phyloP scores from a whole-genome alignment of 1,140 invertebrate genomes.

The Sminthurides bifidus region DNA sequence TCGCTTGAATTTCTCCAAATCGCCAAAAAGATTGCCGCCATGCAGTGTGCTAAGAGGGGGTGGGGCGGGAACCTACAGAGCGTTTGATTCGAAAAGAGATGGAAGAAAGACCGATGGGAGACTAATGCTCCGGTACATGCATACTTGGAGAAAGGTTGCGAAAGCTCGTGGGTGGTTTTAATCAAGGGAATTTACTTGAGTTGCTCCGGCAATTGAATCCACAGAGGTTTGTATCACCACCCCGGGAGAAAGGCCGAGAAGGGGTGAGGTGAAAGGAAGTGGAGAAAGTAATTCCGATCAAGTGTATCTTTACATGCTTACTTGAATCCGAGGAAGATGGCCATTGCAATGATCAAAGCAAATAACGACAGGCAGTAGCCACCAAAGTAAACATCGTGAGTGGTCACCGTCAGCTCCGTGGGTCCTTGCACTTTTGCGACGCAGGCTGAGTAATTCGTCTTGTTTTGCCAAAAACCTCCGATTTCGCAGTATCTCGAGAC shows the following conservation, averaged over 20 bases:
- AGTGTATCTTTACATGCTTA: constrained; percentile 39
- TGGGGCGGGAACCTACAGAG: no score
- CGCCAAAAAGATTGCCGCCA: no score
- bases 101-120: no score
- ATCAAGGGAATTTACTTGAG: not conserved
- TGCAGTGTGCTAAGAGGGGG: no score
- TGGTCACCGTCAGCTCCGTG: constrained; percentile 2
- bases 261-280: not conserved
- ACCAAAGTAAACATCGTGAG: constrained; percentile 26
- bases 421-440: not conserved
- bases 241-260: no score
- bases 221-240: no score
- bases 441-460: constrained; percentile 9
- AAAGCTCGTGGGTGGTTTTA: not conserved
- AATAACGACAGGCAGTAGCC: constrained; percentile 46
- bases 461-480: constrained; percentile 17
- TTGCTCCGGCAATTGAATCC: not conserved
- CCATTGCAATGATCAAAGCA: constrained; percentile 59
- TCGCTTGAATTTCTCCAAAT: no score
- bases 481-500: constrained; percentile 18
- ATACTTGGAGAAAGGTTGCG: not conserved
- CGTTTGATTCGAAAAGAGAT: no score
- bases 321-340: constrained; percentile 74
- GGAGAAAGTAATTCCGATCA: not conserved
- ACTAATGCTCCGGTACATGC: no score